Percentiles rank a stretch among this genome's conserved stretches.
Conservation (phyloP, 2,113 vertebrate species). For the Trematomus loennbergii region DNA sequence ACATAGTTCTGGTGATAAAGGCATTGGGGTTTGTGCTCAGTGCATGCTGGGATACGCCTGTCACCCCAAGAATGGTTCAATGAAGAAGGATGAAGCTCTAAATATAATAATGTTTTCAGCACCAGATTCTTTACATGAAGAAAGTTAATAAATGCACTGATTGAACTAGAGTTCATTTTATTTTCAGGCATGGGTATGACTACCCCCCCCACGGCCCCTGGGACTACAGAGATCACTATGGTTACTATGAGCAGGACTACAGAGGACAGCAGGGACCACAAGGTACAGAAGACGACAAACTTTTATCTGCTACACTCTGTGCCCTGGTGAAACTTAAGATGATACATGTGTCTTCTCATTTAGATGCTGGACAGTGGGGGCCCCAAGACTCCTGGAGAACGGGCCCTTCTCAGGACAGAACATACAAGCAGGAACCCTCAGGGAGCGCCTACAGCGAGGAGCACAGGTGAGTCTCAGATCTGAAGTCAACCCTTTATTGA, state of each 20-base stretch:
- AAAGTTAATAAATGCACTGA: background rate
- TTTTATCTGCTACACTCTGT: background rate
- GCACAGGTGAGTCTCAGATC: slow-evolving; percentile 63
- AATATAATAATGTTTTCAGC: background rate
- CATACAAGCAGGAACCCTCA: slow-evolving; percentile 48
- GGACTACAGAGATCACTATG: slow-evolving; percentile 75
- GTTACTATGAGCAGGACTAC: slow-evolving; percentile 73
- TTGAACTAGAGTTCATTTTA: background rate
- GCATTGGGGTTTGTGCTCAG: background rate
- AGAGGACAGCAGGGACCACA: slow-evolving; percentile 63
- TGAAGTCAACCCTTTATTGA: background rate
- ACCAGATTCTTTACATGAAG: too few species aligned
- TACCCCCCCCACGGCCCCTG: slow-evolving; percentile 67
- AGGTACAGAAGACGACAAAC: slow-evolving; percentile 59
- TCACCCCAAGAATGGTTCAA: background rate
- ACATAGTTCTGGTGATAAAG: too few species aligned
- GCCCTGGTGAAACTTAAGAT: background rate
- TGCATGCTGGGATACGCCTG: slow-evolving; percentile 8
- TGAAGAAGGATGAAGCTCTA: background rate
- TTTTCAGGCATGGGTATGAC: slow-evolving; percentile 73
- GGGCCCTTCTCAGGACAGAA: slow-evolving; percentile 34
- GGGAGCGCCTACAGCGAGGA: slow-evolving; percentile 53
- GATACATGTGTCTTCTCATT: slow-evolving; percentile 7
- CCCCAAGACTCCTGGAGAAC: slow-evolving; percentile 56
- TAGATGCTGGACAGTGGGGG: slow-evolving; percentile 71